Percentiles rank a stretch among this genome's conserved stretches.
Conservation (phyloP, 2,888 invertebrate genomes). For the Drosophila mercatorum region DNA sequence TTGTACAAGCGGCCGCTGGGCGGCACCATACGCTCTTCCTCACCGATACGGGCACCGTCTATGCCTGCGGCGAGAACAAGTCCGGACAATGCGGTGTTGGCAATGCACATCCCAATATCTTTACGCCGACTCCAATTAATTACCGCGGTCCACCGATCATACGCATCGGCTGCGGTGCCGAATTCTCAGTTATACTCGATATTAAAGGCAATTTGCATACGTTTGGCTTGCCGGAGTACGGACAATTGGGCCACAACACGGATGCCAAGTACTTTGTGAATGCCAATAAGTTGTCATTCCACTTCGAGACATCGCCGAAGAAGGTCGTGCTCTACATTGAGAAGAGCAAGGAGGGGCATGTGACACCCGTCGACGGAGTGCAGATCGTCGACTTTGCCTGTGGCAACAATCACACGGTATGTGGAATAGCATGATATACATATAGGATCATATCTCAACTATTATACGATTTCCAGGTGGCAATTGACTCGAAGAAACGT, state of each 20-base stretch:
- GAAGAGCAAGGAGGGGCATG: conserved; percentile 93
- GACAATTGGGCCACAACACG: conserved; percentile 96
- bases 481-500: conserved; percentile 94
- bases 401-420: conserved; percentile 95
- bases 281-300: conserved; percentile 93
- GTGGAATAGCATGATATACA: conserved; percentile 41
- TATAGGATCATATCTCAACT: neutral
- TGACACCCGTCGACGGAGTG: conserved; percentile 92
- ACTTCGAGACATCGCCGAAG: conserved; percentile 93
- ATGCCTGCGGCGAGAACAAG: conserved; percentile 95
- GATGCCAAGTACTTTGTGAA: conserved; percentile 97
- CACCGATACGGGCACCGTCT: conserved; percentile 92
- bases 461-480: conserved; percentile 86
- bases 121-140: conserved; percentile 87
- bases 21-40: conserved; percentile 94
- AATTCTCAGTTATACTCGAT: conserved; percentile 96
- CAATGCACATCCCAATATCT: conserved; percentile 86
- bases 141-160: conserved; percentile 94
- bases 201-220: conserved; percentile 94
- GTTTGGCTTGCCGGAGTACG: conserved; percentile 96
- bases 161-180: conserved; percentile 95
- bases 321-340: conserved; percentile 94
- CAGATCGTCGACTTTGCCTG: conserved; percentile 96
- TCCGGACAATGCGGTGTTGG: conserved; percentile 96
- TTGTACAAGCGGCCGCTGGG: conserved; percentile 95